Base-by-base conservation (phyloP, 2,113 vertebrate genomes). In the Heteronetta atricapilla region DNA sequence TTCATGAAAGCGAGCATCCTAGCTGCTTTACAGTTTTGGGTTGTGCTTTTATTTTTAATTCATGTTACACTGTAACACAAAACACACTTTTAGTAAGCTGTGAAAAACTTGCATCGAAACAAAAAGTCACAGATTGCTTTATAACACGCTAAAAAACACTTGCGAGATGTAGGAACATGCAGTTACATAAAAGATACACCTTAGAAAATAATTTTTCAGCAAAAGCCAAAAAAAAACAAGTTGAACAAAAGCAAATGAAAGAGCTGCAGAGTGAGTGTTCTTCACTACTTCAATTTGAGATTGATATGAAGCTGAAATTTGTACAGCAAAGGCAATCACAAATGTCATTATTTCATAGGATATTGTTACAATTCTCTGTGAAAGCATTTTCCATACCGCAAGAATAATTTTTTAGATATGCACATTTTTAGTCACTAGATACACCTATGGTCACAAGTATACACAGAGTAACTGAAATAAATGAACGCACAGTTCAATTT, bases 1-100 rank as follows among this genome's bases (percentile, higher is more conserved):
- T 42, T 34, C 59, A 52, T 18, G 52, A 64, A 50, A 93, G 69
- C 2, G 53, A 91, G 84, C 66, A 22, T 69, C 59, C 82, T 64
- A 38, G 70, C 89, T 85, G 93, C 23, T 67, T 83, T 94, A 60
- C 81, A 88, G 73, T 46, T 53, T 22, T 7, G 88, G 89, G 78
- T 91, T 96, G 89, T 86, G 82, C 74, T 90, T 96, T 94, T 94
- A 70, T 89, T 94, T 95, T 80, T 44, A 66, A 58, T 74, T 38
- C 94, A 93, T 94, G 94, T 85, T 84, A 82, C 50, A 5, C 67
- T 60, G 4, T 48, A 94, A 64, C 85, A 93, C 88, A 82, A 95
- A 90, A 89, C 88, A 78, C 34, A 5, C 80, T 75, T 78, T 48
- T 8, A 22, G 75, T 31, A 94, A 93, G 82, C 95, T 97, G 95